phyloP scores from a whole-genome alignment of 2,888 invertebrate species.

The Eupsilia transversa region DNA sequence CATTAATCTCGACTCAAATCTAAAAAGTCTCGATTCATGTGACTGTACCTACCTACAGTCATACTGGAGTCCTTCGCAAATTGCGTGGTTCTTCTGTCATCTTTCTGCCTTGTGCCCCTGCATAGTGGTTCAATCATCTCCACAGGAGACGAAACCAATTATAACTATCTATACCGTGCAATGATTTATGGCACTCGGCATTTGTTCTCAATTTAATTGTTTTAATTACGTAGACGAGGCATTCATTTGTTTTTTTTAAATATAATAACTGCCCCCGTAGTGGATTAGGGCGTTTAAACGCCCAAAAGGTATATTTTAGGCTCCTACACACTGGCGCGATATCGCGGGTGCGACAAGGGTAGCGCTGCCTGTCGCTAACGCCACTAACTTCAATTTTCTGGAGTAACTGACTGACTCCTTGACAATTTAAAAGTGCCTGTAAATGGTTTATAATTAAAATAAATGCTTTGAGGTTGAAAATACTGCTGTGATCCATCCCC shows the following conservation, averaged over 20 bases:
- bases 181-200: constrained; percentile 57
- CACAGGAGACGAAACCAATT: constrained; percentile 64
- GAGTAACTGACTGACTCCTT: background rate
- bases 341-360: too few relatives aligned
- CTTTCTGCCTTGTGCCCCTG: background rate
- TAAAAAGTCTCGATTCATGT: too few relatives aligned
- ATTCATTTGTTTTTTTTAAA: background rate
- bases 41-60: too few relatives aligned
- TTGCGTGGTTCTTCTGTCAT: constrained; percentile 9
- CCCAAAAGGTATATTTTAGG: background rate
- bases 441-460: background rate
- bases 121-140: constrained; percentile 54
- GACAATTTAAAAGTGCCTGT: background rate
- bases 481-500: background rate
- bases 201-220: constrained; percentile 47
- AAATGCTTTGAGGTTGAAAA: background rate
- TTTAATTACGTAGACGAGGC: constrained; percentile 26
- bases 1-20: background rate
- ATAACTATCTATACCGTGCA: constrained; percentile 43
- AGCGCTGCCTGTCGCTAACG: too few relatives aligned
- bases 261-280: background rate
- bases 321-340: too few relatives aligned
- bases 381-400: too few relatives aligned
- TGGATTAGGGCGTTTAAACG: background rate
- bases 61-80: background rate